phyloP scores from a whole-genome alignment of 1,140 invertebrate genomes.

The Dryas iulia region DNA sequence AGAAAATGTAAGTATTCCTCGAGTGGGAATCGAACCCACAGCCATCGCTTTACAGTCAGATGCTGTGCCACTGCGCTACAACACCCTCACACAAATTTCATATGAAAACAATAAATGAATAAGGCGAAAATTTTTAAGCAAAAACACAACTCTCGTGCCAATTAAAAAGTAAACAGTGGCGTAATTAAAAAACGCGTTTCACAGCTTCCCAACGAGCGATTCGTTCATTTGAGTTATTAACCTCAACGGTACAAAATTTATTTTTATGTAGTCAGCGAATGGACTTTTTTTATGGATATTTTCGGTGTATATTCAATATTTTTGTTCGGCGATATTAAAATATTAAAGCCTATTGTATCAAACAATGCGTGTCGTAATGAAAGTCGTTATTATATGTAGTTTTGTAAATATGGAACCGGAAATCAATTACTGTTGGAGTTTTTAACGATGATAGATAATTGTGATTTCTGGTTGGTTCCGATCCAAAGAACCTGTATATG shows the following conservation, averaged over 20 bases:
- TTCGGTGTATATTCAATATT: neutral
- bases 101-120: neutral
- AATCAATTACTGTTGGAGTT: neutral
- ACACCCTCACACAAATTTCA: too few species aligned
- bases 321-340: neutral
- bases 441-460: neutral
- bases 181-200: constrained; percentile 42
- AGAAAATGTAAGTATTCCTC: too few species aligned
- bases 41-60: too few species aligned
- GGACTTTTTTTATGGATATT: constrained; percentile 18
- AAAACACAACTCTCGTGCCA: constrained; percentile 26
- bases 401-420: neutral
- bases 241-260: constrained; percentile 28
- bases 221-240: constrained; percentile 39
- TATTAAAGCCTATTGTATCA: neutral
- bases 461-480: neutral
- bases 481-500: too few species aligned
- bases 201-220: constrained; percentile 11
- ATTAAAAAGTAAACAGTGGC: constrained; percentile 44
- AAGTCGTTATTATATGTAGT: neutral
- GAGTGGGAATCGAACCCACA: too few species aligned
- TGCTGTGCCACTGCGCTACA: too few species aligned
- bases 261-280: constrained; percentile 28
- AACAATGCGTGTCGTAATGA: neutral
- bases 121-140: constrained; percentile 14